Base-by-base conservation (phyloP, 2,797 vertebrate genomes). In the Schizothorax lantsangensis region DNA sequence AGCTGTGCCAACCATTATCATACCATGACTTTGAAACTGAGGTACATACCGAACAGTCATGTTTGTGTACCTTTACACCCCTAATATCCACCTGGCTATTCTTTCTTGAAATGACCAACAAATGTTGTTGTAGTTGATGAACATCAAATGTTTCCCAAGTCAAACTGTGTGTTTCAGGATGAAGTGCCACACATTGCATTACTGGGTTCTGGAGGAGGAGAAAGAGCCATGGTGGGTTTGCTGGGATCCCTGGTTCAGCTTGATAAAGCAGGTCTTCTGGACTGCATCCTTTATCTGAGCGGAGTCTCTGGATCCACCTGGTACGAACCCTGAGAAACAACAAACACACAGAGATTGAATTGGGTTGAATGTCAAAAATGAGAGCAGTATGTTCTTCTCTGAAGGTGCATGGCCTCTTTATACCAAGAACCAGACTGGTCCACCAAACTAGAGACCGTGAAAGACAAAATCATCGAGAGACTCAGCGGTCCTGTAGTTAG, bases 231-330 rank as follows among this genome's bases (percentile, higher is more conserved):
- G 86, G 6, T 91, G 54, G 87, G 78, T 6, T 75, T 88, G 72
- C 54, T 57, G 54, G 54, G 54, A 57, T 88, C 82, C 15, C 84
- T 91, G 74, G 30, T 21, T 19, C 79, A 89, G 40, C 19, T 91
- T 17, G 17, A 5, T 6, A 12, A 89, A 64, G 59, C 23, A 3
- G 77, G 45, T n/a, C 64, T 88, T 10, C 79, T 90, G 79, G 85
- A 85, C 80, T 38, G 57, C 19, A 19, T 86, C 54, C 72, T 89
- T 19, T 90, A 90, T 43, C 45, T 90, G 59, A 36, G 79, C 74
- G 89, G 88, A 45, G 89, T 90, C 36, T 90, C 88, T n/a, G 89
- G 89, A 83, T 88, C 86, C 30, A 90, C 88, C 6, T 90, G 89
- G 89, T 90, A 88, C 40, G 0, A 57, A 57, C 54, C 7, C 54